A percentile compares a stretch with the other conserved stretches of the same genome.
Conservation (phyloP, 2,888 invertebrate species). For the Plagodis pulveraria region DNA sequence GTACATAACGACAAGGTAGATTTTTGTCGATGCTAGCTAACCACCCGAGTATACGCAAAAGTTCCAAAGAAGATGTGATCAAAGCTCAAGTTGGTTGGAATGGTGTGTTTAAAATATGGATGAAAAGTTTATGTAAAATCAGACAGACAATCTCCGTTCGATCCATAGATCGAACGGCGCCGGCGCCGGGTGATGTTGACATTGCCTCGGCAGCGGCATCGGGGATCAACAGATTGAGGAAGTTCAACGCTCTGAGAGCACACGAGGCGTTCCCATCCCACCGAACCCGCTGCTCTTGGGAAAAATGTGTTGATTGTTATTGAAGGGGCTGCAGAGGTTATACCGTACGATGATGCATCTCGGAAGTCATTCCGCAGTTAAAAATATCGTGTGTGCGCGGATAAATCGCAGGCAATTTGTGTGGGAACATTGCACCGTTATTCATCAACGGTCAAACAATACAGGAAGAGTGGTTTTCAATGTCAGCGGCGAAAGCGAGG, state of each 20-base stretch:
- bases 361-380: background rate
- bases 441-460: conserved; percentile 7
- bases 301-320: conserved; percentile 7
- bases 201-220: background rate
- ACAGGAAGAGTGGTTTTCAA: conserved; percentile 23
- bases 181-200: too few relatives aligned
- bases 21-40: too few relatives aligned
- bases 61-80: too few relatives aligned
- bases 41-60: too few relatives aligned
- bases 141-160: too few relatives aligned
- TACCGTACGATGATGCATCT: background rate
- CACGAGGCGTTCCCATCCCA: conserved; percentile 5
- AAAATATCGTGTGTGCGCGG: background rate
- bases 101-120: too few relatives aligned
- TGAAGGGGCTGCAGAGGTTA: conserved; percentile 1
- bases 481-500: conserved; percentile 21
- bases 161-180: too few relatives aligned
- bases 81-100: too few relatives aligned
- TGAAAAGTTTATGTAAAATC: too few relatives aligned
- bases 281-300: conserved; percentile 4
- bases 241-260: conserved; percentile 21
- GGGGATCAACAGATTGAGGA: conserved; percentile 15
- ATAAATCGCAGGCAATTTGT: background rate
- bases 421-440: conserved; percentile 4
- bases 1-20: too few relatives aligned